Percentiles rank a stretch among this genome's conserved stretches.
Evolutionary conservation across 2,797 vertebrate species (phyloP).

Genomic region (Phrynocephalus vlangalii): DNA sequence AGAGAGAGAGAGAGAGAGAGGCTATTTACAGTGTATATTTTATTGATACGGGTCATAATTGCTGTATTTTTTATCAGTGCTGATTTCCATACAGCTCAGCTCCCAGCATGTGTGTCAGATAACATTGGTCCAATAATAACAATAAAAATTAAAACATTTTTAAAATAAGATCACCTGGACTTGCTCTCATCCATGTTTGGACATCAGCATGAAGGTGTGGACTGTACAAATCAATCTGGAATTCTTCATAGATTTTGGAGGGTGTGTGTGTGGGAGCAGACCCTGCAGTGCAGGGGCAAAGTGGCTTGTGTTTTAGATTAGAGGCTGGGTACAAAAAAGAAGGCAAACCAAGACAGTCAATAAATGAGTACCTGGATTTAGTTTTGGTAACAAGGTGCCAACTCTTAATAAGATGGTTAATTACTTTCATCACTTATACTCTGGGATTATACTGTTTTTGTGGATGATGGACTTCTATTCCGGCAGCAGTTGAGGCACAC

Average conservation of each 20-base stretch:
- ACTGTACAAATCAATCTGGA: neutral
- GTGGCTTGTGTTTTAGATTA: neutral
- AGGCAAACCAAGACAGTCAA: neutral
- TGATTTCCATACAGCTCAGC: constrained; percentile 75
- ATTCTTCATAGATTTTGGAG: neutral
- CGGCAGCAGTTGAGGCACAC: neutral
- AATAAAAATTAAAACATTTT: constrained; percentile 65
- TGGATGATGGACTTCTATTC: neutral
- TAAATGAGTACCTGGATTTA: neutral
- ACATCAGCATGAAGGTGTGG: neutral
- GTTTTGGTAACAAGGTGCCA: neutral
- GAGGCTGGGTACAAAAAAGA: neutral
- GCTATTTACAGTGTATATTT: constrained; percentile 73
- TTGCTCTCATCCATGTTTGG: constrained; percentile 33
- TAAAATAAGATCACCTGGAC: constrained; percentile 63
- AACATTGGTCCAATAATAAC: constrained; percentile 73
- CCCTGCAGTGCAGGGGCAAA: neutral
- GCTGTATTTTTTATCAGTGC: constrained; percentile 79
- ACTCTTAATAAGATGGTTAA: neutral
- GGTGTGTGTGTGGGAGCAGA: neutral
- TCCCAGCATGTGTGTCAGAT: constrained; percentile 78
- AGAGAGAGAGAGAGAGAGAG: constrained; percentile 44
- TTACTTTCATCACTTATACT: too few species aligned
- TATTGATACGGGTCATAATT: constrained; percentile 76
- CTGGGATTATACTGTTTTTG: neutral